Percentiles rank a stretch among this genome's conserved stretches.
Conservation (phyloP, 2,113 vertebrate species). For the Nicator chloris region DNA sequence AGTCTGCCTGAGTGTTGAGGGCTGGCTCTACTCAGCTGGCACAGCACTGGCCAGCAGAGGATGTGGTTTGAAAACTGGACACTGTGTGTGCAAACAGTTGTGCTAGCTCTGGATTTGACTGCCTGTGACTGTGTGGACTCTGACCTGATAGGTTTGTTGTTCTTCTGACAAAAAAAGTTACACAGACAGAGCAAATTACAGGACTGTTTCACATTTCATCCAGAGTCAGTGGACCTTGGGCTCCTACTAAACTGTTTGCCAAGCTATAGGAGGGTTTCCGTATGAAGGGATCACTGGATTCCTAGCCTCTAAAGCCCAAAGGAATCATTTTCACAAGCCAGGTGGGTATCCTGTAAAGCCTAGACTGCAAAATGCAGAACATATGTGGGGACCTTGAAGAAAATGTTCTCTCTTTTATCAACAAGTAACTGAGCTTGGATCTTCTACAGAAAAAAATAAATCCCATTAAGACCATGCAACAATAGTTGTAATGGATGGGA, state of each 20-base stretch:
- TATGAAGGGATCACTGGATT: not conserved
- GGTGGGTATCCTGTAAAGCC: not conserved
- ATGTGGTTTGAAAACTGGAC: not conserved
- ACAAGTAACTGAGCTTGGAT: not conserved
- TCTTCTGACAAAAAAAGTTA: not conserved
- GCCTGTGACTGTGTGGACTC: not conserved
- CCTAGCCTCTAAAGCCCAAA: not conserved
- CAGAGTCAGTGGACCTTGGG: not conserved
- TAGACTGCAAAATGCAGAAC: not conserved
- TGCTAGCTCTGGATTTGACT: not conserved
- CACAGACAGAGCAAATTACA: not conserved
- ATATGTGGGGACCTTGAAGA: not conserved
- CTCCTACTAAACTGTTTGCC: not conserved
- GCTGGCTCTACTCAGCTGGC: not conserved
- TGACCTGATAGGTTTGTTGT: not conserved
- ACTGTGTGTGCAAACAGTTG: rapidly evolving
- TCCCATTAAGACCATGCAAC: not conserved
- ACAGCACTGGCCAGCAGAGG: not conserved
- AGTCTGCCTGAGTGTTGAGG: not conserved
- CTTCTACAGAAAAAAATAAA: not conserved
- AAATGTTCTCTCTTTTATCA: not conserved
- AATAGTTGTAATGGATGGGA: not conserved
- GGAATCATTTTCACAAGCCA: not conserved
- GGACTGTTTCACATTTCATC: not conserved
- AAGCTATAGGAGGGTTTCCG: not conserved